Base-by-base conservation (phyloP, 2,888 invertebrate genomes). In the Eustalomyia histrio region DNA sequence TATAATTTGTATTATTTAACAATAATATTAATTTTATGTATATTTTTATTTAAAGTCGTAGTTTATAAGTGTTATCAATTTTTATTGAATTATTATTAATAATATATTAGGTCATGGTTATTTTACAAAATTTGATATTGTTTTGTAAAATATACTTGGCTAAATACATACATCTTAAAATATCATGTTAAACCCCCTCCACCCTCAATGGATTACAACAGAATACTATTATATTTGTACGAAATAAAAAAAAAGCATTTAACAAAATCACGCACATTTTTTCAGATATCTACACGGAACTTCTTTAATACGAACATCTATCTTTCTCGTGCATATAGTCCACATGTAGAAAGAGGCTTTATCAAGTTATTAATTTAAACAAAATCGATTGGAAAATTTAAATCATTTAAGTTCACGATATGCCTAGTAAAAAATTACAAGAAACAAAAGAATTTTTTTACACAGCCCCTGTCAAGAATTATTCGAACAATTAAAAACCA, bases 11-110 rank as follows among this genome's bases (percentile, higher is more conserved):
- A 50, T 69, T 63, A 21, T 57, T 65, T 39, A 58, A 67, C 18
- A 50, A 24, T 60, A 33, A 18, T 58, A 50, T 50, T 68, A 72
- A 72, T 72, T 17, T 64, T 63, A 65, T 8, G 33, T 79, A 24
- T 47, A 47, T 47, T n/a, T 47, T 47, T 47, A n/a, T 47, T n/a
- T n/a, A 71, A n/a, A 47, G 17, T 35, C 33, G 18, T 79, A 79
- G 79, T 47, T 43, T 61, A 7, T 81, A 74, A 78, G 76, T 60
- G 67, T 82, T 69, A 65, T 60, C 55, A 57, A 75, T 74, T 61
- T 57, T 67, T 52, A 61, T 67, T 35, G n/a, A n/a, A n/a, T n/a
- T n/a, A n/a, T n/a, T n/a, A n/a, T n/a, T n/a, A n/a, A 16, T 57
- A 39, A 47, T n/a, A 14, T 18, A 33, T 53, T 10, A 21, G 63